These are phyloP conservation scores for Metopolophium dirhodum DNA, from an alignment of 1,140 invertebrate genomes.

Conservation along the genomic window DNA sequence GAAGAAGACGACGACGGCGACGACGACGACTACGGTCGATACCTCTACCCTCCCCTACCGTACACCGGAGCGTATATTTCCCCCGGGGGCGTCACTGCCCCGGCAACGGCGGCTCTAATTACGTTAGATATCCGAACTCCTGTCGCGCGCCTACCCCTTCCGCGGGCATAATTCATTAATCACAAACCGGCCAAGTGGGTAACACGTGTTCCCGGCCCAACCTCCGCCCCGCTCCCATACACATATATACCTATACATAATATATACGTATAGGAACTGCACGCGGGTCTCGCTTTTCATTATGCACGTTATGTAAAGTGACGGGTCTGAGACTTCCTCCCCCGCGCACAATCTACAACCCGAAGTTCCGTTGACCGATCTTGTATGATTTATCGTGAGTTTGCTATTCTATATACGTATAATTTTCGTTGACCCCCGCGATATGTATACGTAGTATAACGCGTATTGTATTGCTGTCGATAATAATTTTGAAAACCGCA, in stretches of 20 bases:
- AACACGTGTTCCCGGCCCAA: slow-evolving; percentile 38
- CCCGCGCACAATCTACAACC: neutral
- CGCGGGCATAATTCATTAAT: slow-evolving; percentile 49
- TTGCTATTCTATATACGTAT: neutral
- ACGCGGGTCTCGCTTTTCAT: slow-evolving; percentile 8
- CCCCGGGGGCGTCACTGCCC: slow-evolving; percentile 42
- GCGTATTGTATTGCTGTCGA: neutral
- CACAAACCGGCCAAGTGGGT: slow-evolving; percentile 47
- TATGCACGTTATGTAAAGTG: slow-evolving; percentile 44
- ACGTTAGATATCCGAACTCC: slow-evolving; percentile 53
- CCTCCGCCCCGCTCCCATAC: neutral
- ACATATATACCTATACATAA: neutral
- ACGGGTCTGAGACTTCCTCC: neutral
- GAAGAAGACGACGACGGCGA: slow-evolving; percentile 10
- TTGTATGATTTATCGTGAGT: slow-evolving; percentile 37
- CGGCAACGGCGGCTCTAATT: slow-evolving; percentile 44
- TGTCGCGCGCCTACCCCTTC: slow-evolving; percentile 38
- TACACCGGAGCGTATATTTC: slow-evolving; percentile 30
- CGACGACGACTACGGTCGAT: slow-evolving; percentile 13
- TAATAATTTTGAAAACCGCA: neutral
- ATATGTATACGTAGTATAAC: neutral
- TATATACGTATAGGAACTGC: neutral
- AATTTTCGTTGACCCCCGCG: neutral
- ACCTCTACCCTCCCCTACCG: neutral
- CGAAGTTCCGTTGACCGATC: slow-evolving; percentile 34